These are phyloP conservation scores for Pachyramphus minor DNA, from an alignment of 2,113 vertebrate genomes.

Conservation along the genomic window DNA sequence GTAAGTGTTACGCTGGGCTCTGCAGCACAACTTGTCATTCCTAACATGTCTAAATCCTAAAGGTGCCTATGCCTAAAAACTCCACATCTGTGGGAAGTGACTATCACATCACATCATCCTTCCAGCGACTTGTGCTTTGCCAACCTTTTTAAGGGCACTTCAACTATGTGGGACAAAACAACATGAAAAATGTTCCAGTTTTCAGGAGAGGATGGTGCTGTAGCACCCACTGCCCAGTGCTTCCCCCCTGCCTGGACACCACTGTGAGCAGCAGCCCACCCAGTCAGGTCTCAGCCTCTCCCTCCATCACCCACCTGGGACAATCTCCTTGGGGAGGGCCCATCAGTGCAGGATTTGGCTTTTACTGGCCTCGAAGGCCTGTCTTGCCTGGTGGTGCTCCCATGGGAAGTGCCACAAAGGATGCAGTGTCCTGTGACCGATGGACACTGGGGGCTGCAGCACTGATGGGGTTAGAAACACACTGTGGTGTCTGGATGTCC, in stretches of 20 bases:
- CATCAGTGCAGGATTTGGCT: neutral
- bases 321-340: neutral
- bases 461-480: neutral
- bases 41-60: neutral
- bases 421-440: accelerated
- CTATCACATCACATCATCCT: neutral
- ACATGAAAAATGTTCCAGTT: neutral
- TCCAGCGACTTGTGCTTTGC: accelerated
- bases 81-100: neutral
- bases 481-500: neutral
- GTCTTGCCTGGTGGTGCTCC: neutral
- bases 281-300: neutral
- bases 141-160: neutral
- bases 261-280: neutral
- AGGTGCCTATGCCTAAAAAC: neutral
- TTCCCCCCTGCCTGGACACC: accelerated
- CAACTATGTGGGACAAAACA: neutral
- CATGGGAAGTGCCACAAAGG: neutral
- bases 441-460: accelerated
- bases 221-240: neutral
- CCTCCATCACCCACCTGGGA: neutral
- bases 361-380: neutral
- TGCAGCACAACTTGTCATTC: neutral
- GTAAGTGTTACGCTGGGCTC: neutral
- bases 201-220: neutral